A percentile compares a stretch with the other conserved stretches of the same genome.
These are phyloP conservation scores for Boulengerochromis microlepis DNA, from an alignment of 2,113 vertebrate species.

Conservation along the genomic window DNA sequence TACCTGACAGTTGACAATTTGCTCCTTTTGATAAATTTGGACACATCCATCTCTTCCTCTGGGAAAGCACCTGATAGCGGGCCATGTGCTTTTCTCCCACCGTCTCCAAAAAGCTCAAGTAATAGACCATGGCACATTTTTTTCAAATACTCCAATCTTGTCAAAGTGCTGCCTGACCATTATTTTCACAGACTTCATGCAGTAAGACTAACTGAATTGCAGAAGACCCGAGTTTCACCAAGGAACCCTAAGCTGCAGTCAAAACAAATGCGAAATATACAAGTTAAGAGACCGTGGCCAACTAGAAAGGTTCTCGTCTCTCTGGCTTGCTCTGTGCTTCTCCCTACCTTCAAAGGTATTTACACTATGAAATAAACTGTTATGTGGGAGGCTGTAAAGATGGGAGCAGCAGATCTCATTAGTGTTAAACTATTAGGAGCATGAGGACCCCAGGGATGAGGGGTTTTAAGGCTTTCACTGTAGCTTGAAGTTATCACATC, in stretches of 20 bases:
- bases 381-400: constrained; percentile 38
- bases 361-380: constrained; percentile 49
- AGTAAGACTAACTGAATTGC: constrained; percentile 19
- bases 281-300: neutral
- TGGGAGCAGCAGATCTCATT: constrained; percentile 56
- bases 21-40: constrained; percentile 21
- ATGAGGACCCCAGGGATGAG: constrained; percentile 28
- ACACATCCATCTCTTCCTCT: constrained; percentile 10
- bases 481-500: constrained; percentile 44
- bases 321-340: neutral
- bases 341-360: constrained; percentile 56
- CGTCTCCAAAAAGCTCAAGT: constrained; percentile 44
- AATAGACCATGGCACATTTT: constrained; percentile 36
- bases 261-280: constrained; percentile 45
- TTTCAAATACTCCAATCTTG: constrained; percentile 36
- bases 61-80: constrained; percentile 34
- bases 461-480: constrained; percentile 37
- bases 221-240: neutral
- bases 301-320: neutral
- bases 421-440: constrained; percentile 60
- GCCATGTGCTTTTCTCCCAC: constrained; percentile 19
- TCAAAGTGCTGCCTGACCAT: constrained; percentile 55
- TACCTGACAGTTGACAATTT: constrained; percentile 41
- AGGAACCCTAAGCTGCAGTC: constrained; percentile 15
- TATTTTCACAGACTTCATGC: constrained; percentile 52